A percentile compares a stretch with the other conserved stretches of the same genome.
phyloP scores from a whole-genome alignment of 2,113 vertebrate species.

The human region DNA sequence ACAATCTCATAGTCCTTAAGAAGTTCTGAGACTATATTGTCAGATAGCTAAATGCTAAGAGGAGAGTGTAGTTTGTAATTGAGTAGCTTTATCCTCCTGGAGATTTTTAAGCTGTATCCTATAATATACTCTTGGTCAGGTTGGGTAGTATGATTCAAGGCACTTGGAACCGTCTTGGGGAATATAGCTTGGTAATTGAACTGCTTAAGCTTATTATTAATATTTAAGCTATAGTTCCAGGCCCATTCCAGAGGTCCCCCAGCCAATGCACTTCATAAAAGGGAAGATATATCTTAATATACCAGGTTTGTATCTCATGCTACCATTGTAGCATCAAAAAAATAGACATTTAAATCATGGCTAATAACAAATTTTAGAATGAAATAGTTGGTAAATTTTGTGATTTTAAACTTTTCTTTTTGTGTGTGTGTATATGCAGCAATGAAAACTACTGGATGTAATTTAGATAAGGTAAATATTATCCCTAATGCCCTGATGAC shows the following conservation, averaged over 20 bases:
- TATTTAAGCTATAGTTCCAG: neutral
- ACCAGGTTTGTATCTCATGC: neutral
- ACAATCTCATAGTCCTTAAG: neutral
- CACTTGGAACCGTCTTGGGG: neutral
- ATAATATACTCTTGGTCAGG: neutral
- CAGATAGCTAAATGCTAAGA: neutral
- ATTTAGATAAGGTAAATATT: constrained; percentile 89
- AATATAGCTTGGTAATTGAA: neutral
- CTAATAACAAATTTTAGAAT: neutral
- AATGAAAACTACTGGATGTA: constrained; percentile 86
- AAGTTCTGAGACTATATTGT: neutral
- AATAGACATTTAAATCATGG: constrained; percentile 26
- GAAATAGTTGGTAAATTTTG: neutral
- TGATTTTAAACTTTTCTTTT: constrained; percentile 41
- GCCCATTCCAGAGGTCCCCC: neutral
- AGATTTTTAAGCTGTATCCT: constrained; percentile 23
- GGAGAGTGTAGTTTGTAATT: neutral
- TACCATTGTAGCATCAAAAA: constrained; percentile 26
- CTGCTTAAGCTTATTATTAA: neutral
- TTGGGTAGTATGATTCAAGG: neutral
- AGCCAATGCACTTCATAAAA: neutral
- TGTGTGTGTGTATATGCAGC: constrained; percentile 75
- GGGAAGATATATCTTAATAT: neutral
- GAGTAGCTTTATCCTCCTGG: neutral
- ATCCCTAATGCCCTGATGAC: constrained; percentile 90